Percentiles rank a stretch among this genome's conserved stretches.
These are phyloP conservation scores for Chalcis sispes DNA, from an alignment of 2,888 invertebrate genomes.

Conservation along the genomic window DNA sequence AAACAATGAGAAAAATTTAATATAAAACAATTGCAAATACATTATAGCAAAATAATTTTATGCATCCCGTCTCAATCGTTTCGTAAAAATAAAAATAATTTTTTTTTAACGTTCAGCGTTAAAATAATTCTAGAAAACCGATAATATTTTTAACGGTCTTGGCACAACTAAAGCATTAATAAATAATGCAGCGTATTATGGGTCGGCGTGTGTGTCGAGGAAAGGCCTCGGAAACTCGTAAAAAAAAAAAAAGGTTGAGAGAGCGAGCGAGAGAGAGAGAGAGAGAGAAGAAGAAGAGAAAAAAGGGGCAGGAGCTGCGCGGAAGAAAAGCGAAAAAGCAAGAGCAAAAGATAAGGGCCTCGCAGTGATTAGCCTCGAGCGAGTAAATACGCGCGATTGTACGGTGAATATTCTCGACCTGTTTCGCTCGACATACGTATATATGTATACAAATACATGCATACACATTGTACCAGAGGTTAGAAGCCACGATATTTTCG, in stretches of 20 bases:
- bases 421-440: background rate
- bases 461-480: background rate
- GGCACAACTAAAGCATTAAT: conserved; percentile 33
- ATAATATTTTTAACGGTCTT: background rate
- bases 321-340: conserved; percentile 26
- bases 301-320: background rate
- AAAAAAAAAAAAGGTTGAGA: conserved; percentile 9
- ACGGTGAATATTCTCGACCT: conserved; percentile 35
- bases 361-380: conserved; percentile 69
- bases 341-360: conserved; percentile 13
- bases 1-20: too few relatives aligned
- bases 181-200: conserved; percentile 37
- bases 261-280: conserved; percentile 4
- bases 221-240: conserved; percentile 33
- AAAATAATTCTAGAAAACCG: too few relatives aligned
- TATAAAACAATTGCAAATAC: too few relatives aligned
- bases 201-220: conserved; percentile 11
- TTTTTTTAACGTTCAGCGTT: too few relatives aligned
- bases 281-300: background rate
- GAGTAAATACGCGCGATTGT: conserved; percentile 73
- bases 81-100: conserved; percentile 16
- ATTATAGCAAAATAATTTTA: too few relatives aligned
- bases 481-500: conserved; percentile 13
- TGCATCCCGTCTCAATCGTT: too few relatives aligned
- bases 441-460: background rate